Evolutionary conservation across 2,113 vertebrate genomes (phyloP).

Genomic region (Scortum barcoo): DNA sequence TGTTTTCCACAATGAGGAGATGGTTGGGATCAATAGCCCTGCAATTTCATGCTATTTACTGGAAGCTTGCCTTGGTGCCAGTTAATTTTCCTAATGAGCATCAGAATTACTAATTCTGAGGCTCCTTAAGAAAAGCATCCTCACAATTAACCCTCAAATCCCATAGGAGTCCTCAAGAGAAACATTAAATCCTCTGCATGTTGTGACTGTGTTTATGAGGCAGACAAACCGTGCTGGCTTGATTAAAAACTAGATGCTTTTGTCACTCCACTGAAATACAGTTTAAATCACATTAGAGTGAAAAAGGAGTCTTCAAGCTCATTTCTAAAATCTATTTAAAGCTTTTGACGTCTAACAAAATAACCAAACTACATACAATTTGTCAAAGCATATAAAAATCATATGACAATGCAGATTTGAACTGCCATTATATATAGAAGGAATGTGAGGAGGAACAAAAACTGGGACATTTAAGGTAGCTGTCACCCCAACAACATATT

Average conservation of each 20-base stretch:
- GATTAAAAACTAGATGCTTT: conserved; percentile 1
- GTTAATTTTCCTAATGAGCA: conserved; percentile 77
- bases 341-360: not conserved
- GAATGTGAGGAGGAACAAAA: conserved; percentile 2
- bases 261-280: not conserved
- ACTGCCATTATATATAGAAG: not conserved
- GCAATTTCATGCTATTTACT: conserved; percentile 33
- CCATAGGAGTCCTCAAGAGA: conserved; percentile 55
- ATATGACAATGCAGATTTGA: not conserved
- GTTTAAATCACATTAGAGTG: conserved; percentile 18
- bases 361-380: not conserved
- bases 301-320: not conserved
- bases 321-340: not conserved
- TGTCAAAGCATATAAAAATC: not conserved
- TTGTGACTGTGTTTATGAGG: conserved; percentile 10
- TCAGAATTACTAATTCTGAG: conserved; percentile 65
- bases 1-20: conserved; percentile 27
- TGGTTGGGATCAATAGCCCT: conserved; percentile 41
- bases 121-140: conserved; percentile 59
- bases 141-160: conserved; percentile 75
- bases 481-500: conserved; percentile 33
- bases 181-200: conserved; percentile 11
- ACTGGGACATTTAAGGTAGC: conserved; percentile 27
- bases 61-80: conserved; percentile 35
- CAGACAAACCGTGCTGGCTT: conserved; percentile 23